Conservation (phyloP, 2,797 vertebrate species). For the Mycteria americana region DNA sequence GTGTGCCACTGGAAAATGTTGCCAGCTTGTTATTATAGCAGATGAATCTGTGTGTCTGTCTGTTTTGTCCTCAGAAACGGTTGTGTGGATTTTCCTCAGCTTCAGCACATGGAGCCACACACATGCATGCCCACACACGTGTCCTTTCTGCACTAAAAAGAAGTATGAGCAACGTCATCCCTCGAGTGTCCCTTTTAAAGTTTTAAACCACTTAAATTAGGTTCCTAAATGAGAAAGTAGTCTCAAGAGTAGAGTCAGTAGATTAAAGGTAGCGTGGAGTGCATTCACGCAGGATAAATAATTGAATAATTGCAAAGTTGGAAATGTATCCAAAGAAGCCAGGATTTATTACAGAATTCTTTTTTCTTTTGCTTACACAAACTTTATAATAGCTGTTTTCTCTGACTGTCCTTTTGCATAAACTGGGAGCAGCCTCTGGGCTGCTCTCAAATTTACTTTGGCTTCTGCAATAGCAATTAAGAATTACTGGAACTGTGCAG, state of each 20-base stretch:
- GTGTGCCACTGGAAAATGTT: background rate
- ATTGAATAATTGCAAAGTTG: constrained; percentile 22
- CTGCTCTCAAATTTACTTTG: constrained; percentile 49
- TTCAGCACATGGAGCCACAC: background rate
- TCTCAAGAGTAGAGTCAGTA: background rate
- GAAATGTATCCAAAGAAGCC: background rate
- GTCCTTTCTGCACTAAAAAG: background rate
- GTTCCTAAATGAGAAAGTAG: background rate
- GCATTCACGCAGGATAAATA: background rate
- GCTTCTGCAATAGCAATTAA: constrained; percentile 36
- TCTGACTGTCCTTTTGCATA: constrained; percentile 26
- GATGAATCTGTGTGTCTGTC: background rate
- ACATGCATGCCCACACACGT: background rate
- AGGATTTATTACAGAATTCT: constrained; percentile 24
- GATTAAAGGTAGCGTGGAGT: background rate
- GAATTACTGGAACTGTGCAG: constrained; percentile 35
- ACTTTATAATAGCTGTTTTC: constrained; percentile 54
- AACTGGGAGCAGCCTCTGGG: constrained; percentile 33
- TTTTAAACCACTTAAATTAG: background rate
- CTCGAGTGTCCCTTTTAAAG: background rate
- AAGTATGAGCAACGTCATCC: background rate
- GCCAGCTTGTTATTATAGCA: background rate
- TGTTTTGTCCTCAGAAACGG: background rate
- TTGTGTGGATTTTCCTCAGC: background rate
- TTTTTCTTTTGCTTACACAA: constrained; percentile 50